Evolutionary conservation across 1,140 invertebrate species (phyloP).

Genomic region (Heliconius nattereri): DNA sequence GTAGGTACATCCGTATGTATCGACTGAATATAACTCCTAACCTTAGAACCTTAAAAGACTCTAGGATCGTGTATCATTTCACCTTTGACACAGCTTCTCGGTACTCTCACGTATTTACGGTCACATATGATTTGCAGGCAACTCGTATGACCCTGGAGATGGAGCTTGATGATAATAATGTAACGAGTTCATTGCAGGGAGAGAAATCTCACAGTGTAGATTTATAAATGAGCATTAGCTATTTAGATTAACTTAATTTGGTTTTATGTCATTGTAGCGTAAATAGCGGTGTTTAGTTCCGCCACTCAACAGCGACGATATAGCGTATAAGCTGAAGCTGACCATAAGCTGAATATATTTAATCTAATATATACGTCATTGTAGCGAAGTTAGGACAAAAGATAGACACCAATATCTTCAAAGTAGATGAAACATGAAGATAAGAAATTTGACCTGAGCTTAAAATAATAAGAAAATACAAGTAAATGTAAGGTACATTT

Average conservation of each 20-base stretch:
- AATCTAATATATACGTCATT: too few species aligned
- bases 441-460: too few species aligned
- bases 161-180: neutral
- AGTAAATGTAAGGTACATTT: too few species aligned
- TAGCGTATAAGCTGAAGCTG: too few species aligned
- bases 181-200: neutral
- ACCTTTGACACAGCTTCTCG: constrained; percentile 23
- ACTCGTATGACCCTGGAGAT: neutral
- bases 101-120: constrained; percentile 22
- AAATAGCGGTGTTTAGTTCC: too few species aligned
- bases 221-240: neutral
- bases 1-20: neutral
- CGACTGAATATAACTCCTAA: neutral
- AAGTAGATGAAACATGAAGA: too few species aligned
- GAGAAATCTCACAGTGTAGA: neutral
- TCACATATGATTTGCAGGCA: constrained; percentile 11
- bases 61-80: constrained; percentile 14
- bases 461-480: too few species aligned
- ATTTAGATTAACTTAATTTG: neutral
- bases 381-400: neutral
- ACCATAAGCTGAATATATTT: too few species aligned
- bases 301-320: too few species aligned
- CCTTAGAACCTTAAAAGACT: neutral
- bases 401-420: neutral
- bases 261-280: neutral